phyloP scores from a whole-genome alignment of 2,888 invertebrate genomes.

The Epinotia bilunana region DNA sequence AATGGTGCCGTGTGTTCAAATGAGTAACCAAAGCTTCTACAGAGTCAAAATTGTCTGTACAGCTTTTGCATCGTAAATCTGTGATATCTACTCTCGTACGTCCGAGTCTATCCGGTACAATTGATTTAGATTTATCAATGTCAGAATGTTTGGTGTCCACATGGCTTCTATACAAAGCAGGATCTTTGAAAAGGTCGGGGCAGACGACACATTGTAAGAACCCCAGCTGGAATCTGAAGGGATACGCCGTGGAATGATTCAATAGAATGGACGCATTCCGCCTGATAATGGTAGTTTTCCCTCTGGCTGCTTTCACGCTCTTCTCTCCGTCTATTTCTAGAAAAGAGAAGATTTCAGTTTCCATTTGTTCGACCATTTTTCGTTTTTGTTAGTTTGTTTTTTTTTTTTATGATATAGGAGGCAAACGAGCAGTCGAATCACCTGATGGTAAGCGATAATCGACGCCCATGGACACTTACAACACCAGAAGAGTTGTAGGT shows the following conservation, averaged over 20 bases:
- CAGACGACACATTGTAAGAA: constrained; percentile 26
- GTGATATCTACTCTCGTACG: constrained; percentile 34
- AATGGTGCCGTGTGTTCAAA: constrained; percentile 18
- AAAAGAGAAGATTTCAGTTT: constrained; percentile 44
- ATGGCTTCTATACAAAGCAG: constrained; percentile 22
- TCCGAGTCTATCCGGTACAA: not conserved
- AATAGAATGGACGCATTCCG: constrained; percentile 34
- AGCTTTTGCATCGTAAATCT: constrained; percentile 31
- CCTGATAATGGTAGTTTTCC: constrained; percentile 30
- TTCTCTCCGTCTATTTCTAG: constrained; percentile 35
- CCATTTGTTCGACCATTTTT: constrained; percentile 23
- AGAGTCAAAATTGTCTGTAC: not conserved
- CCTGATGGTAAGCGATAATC: no score
- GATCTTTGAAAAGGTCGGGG: constrained; percentile 21
- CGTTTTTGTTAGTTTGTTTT: not conserved
- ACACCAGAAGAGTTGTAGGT: no score
- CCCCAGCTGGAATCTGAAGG: constrained; percentile 31
- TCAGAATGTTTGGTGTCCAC: constrained; percentile 25
- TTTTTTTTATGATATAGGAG: no score
- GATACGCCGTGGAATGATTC: constrained; percentile 38
- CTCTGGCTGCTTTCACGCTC: constrained; percentile 30
- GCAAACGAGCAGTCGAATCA: no score
- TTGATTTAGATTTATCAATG: constrained; percentile 8
- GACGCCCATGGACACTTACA: no score
- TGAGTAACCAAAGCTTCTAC: constrained; percentile 21